These are phyloP conservation scores for Onychomys torridus DNA, from an alignment of 2,797 vertebrate species.

Conservation along the genomic window DNA sequence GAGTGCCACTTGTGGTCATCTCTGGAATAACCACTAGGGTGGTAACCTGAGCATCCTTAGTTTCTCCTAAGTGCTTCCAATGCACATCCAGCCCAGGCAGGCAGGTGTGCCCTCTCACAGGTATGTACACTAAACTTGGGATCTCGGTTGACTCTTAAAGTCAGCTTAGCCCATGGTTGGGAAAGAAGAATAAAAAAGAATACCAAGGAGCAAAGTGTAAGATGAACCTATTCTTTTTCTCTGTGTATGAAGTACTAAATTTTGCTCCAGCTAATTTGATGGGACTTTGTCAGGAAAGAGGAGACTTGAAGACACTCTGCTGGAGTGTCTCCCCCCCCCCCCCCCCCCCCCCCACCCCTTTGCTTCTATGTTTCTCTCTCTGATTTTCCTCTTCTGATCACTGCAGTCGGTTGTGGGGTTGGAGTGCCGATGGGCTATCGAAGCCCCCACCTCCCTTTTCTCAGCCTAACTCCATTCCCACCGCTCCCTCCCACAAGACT, in stretches of 20 bases:
- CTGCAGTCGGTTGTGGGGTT: conserved; percentile 98
- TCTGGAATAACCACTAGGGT: background rate
- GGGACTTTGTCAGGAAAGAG: conserved; percentile 10
- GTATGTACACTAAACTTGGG: background rate
- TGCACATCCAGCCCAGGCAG: background rate
- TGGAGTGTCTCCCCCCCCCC: conserved; percentile 87
- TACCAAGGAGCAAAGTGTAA: conserved; percentile 9
- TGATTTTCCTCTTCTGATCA: conserved; percentile 87
- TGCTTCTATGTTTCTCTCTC: conserved; percentile 81
- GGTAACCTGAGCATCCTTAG: background rate
- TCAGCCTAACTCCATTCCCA: conserved; percentile 95
- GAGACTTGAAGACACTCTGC: conserved; percentile 78
- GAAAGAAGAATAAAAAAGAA: background rate
- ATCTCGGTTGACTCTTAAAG: conserved; percentile 12
- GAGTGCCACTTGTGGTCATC: conserved; percentile 2
- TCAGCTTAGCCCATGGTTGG: background rate
- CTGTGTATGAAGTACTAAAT: conserved; percentile 30
- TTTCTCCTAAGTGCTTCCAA: background rate
- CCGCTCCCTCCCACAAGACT: conserved; percentile 96
- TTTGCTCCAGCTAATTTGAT: conserved; percentile 62
- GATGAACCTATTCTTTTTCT: conserved; percentile 44
- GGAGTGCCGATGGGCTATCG: conserved; percentile 97
- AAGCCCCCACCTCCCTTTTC: conserved; percentile 95
- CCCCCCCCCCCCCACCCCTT: conserved; percentile 80
- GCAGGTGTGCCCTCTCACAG: background rate